phyloP scores from a whole-genome alignment of 2,888 invertebrate genomes.

The Hypsopygia costalis region DNA sequence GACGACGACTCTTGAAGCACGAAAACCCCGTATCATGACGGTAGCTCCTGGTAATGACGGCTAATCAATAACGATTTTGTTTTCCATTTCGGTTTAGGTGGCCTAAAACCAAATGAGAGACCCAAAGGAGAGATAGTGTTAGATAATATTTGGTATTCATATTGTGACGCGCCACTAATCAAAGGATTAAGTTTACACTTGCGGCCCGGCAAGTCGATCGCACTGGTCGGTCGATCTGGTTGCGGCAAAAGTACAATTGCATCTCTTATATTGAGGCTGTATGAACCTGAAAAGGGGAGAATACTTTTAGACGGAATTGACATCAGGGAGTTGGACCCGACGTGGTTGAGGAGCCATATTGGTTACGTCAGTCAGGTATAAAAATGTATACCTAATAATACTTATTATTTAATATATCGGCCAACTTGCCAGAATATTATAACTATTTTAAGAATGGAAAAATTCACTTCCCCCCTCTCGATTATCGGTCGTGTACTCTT shows the following conservation, averaged over 20 bases:
- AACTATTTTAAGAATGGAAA: too few relatives aligned
- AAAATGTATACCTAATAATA: too few relatives aligned
- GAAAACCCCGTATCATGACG: too few relatives aligned
- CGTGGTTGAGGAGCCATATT: conserved; percentile 92
- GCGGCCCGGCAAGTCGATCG: conserved; percentile 86
- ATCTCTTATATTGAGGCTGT: conserved; percentile 89
- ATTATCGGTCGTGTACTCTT: conserved; percentile 9
- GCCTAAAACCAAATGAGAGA: conserved; percentile 73
- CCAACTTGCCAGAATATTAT: too few relatives aligned
- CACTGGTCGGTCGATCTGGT: conserved; percentile 93
- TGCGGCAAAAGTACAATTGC: conserved; percentile 97
- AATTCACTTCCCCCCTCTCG: too few relatives aligned
- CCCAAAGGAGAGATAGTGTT: conserved; percentile 88
- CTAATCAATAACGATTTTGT: too few relatives aligned
- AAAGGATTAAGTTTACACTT: conserved; percentile 84
- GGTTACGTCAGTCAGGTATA: conserved; percentile 92
- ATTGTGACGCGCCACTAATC: conserved; percentile 82
- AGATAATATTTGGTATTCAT: conserved; percentile 86
- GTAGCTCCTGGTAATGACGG: too few relatives aligned
- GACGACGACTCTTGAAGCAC: too few relatives aligned
- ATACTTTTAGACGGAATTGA: conserved; percentile 89
- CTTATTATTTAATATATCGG: conserved; percentile 3
- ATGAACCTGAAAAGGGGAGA: conserved; percentile 88
- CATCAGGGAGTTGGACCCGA: conserved; percentile 87
- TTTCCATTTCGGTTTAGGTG: conserved; percentile 69